These are phyloP conservation scores for Bos javanicus DNA, from an alignment of 2,113 vertebrate species.

Conservation along the genomic window DNA sequence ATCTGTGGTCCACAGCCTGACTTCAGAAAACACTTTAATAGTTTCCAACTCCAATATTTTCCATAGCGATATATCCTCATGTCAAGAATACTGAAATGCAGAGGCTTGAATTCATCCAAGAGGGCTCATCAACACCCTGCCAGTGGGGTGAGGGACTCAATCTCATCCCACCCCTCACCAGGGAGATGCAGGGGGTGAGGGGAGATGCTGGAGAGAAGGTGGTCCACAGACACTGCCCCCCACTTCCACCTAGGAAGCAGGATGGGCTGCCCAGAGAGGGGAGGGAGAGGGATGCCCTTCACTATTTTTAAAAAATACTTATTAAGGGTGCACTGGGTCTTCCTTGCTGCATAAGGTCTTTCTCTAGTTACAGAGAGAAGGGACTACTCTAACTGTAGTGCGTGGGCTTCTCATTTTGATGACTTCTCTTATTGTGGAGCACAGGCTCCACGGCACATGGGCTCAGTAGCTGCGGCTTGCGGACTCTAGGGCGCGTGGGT, in stretches of 20 bases:
- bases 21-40: conserved; percentile 56
- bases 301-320: background rate
- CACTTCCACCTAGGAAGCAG: background rate
- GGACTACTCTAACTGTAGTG: background rate
- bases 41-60: conserved; percentile 50
- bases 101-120: conserved; percentile 52
- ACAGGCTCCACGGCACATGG: background rate
- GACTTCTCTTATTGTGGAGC: background rate
- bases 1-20: background rate
- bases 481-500: background rate
- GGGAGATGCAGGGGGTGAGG: too few species aligned
- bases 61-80: conserved; percentile 18
- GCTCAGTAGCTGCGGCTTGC: background rate
- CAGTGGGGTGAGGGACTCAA: conserved; percentile 18
- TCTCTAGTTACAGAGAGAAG: background rate
- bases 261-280: background rate
- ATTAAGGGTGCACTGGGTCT: background rate
- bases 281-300: background rate
- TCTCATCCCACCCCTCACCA: background rate
- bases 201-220: background rate
- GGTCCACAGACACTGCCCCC: rapidly evolving
- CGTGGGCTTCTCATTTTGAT: background rate
- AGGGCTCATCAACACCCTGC: conserved; percentile 29
- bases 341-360: background rate
- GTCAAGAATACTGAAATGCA: conserved; percentile 46